These are phyloP conservation scores for Archocentrus centrarchus DNA, from an alignment of 2,113 vertebrate species.

Conservation along the genomic window DNA sequence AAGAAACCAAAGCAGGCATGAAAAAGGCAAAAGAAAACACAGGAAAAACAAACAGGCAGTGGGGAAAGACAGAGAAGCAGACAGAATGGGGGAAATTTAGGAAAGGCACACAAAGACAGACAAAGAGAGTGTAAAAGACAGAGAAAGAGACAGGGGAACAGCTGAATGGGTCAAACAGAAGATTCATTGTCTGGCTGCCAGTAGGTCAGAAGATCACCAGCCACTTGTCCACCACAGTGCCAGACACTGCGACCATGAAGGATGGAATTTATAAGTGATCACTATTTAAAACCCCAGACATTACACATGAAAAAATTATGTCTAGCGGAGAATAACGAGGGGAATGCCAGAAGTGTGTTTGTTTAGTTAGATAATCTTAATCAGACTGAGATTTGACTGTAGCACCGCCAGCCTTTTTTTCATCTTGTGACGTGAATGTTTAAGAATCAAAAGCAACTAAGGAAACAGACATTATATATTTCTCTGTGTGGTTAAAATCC, in stretches of 20 bases:
- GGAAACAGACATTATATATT: background rate
- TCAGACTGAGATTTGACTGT: background rate
- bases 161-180: slow-evolving; percentile 54
- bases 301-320: background rate
- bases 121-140: slow-evolving; percentile 39
- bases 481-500: background rate
- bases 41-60: slow-evolving; percentile 1
- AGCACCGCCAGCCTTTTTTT: background rate
- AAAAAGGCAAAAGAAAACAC: slow-evolving; percentile 4
- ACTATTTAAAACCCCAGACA: background rate
- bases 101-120: slow-evolving; percentile 18
- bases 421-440: background rate
- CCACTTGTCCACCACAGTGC: slow-evolving; percentile 11
- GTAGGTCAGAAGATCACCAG: slow-evolving; percentile 68
- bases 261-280: background rate
- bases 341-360: background rate
- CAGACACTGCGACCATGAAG: slow-evolving; percentile 15
- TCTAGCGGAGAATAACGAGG: background rate
- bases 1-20: slow-evolving; percentile 30
- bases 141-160: slow-evolving; percentile 18
- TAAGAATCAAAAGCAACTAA: background rate
- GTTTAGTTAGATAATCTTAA: background rate
- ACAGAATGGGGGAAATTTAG: slow-evolving; percentile 1
- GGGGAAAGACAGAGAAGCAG: slow-evolving; percentile 15
- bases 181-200: slow-evolving; percentile 57